phyloP scores from a whole-genome alignment of 1,140 invertebrate species.

The Drosophila novamexicana region DNA sequence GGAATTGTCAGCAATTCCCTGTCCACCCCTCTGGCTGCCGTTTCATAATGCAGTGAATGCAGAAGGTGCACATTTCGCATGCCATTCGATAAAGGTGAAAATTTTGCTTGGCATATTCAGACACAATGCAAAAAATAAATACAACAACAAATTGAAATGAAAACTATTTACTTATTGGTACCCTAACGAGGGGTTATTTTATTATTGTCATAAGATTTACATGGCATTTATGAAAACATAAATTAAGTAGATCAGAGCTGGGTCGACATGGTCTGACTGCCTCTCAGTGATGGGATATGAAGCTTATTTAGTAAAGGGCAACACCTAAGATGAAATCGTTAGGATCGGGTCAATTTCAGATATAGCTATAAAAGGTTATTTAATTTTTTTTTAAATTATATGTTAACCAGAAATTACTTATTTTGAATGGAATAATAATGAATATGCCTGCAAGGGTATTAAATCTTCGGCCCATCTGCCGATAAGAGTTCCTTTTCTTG shows the following conservation, averaged over 20 bases:
- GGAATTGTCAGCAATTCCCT: conserved; percentile 54
- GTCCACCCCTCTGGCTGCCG: conserved; percentile 46
- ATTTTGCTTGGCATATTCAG: conserved; percentile 44
- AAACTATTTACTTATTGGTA: conserved; percentile 43
- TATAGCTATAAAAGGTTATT: too few species aligned
- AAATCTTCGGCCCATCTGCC: not conserved
- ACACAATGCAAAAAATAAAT: conserved; percentile 36
- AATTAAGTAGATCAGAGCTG: not conserved
- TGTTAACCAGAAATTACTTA: too few species aligned
- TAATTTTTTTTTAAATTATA: too few species aligned
- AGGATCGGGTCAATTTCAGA: too few species aligned
- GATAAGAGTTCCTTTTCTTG: not conserved
- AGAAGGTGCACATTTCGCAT: conserved; percentile 44
- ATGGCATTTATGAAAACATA: not conserved
- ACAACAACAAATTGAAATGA: conserved; percentile 36
- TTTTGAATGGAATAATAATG: too few species aligned
- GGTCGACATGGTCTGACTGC: too few species aligned
- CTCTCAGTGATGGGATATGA: too few species aligned
- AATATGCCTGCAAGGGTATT: not conserved
- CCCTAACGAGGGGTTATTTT: not conserved
- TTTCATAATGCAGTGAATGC: conserved; percentile 66
- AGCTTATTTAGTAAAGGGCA: too few species aligned
- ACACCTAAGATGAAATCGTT: too few species aligned
- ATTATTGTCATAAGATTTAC: not conserved
- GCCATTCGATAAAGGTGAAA: conserved; percentile 68